These are phyloP conservation scores for Geopemphigus sp. DNA, from an alignment of 1,140 invertebrate genomes.

Conservation along the genomic window DNA sequence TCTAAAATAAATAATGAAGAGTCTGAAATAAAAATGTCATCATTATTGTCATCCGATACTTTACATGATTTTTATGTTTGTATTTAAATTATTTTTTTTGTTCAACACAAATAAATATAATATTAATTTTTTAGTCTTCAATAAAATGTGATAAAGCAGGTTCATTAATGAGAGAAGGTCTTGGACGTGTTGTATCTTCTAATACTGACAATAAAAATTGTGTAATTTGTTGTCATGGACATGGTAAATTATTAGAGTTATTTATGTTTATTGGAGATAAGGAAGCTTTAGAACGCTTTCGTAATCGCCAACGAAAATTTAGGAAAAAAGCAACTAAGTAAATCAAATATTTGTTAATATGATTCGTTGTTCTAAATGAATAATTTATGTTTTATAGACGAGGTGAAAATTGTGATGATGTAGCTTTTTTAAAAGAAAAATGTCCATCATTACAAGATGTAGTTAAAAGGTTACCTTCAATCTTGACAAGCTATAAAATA, in stretches of 20 bases:
- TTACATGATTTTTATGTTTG: conserved; percentile 61
- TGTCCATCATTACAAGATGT: conserved; percentile 65
- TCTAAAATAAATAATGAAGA: conserved; percentile 56
- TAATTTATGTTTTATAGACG: not conserved
- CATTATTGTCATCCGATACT: conserved; percentile 57
- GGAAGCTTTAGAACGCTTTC: conserved; percentile 67
- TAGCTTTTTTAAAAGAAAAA: conserved; percentile 49
- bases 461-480: conserved; percentile 66
- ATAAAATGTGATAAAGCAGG: conserved; percentile 73
- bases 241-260: conserved; percentile 76
- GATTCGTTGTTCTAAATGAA: not conserved
- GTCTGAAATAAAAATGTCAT: conserved; percentile 55
- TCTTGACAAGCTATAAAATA: conserved; percentile 68
- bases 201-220: conserved; percentile 65
- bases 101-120: not conserved
- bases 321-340: conserved; percentile 62
- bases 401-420: not conserved
- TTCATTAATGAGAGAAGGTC: conserved; percentile 71
- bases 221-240: conserved; percentile 79
- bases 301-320: conserved; percentile 77
- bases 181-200: conserved; percentile 71
- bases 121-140: conserved; percentile 59
- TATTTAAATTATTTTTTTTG: conserved; percentile 49
- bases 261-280: conserved; percentile 76
- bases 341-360: conserved; percentile 53